phyloP scores from a whole-genome alignment of 2,888 invertebrate species.

The Myathropa florea region DNA sequence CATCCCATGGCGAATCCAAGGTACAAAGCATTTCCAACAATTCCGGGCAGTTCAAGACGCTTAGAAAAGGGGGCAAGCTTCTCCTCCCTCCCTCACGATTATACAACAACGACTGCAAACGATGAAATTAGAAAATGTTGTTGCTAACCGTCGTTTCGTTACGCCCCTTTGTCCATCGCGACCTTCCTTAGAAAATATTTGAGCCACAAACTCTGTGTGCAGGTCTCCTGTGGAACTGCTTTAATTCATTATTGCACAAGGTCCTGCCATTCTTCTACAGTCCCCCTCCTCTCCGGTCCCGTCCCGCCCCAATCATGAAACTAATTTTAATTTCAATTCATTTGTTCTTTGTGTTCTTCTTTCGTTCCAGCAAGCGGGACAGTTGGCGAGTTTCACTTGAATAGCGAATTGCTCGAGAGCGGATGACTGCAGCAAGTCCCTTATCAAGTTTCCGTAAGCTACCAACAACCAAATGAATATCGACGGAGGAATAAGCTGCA shows the following conservation, averaged over 20 bases:
- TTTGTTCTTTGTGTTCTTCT: constrained; percentile 30
- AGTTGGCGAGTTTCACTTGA: constrained; percentile 12
- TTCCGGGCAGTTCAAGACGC: constrained; percentile 15
- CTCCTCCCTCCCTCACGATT: constrained; percentile 2
- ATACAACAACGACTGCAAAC: constrained; percentile 3
- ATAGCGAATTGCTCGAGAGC: constrained; percentile 7
- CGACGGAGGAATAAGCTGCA: not conserved
- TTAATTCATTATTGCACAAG: constrained; percentile 32
- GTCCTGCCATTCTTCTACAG: not conserved
- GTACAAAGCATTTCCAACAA: constrained; percentile 1
- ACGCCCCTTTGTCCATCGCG: not conserved
- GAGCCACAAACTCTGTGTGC: constrained; percentile 8
- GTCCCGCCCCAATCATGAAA: not conserved
- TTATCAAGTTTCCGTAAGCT: not conserved
- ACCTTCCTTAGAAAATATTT: constrained; percentile 5
- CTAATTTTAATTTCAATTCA: constrained; percentile 58
- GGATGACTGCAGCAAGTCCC: constrained; percentile 6
- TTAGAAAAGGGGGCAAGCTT: not conserved
- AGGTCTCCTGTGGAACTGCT: constrained; percentile 23
- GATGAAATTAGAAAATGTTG: constrained; percentile 14
- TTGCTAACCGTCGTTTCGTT: not conserved
- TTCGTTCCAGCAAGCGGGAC: constrained; percentile 40
- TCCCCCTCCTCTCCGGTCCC: not conserved
- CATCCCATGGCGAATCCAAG: not conserved
- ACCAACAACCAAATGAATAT: constrained; percentile 13